Conservation (phyloP, 2,113 vertebrate genomes). For the Sminthopsis crassicaudata region DNA sequence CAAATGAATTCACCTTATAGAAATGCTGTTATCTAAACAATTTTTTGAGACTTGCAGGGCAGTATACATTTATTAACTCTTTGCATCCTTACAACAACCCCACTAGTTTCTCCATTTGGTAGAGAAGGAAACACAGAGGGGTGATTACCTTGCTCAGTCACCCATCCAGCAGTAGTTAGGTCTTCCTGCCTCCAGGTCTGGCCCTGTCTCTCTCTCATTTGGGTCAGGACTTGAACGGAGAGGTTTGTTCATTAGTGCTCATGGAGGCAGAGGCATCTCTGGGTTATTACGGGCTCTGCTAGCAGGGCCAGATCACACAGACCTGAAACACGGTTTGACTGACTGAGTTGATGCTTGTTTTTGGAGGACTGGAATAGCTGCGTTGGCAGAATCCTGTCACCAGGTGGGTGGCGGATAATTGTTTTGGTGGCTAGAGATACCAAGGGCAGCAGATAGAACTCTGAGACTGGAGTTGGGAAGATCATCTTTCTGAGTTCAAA, state of each 20-base stretch:
- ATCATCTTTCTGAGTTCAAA: neutral
- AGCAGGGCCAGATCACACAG: neutral
- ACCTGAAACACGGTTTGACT: neutral
- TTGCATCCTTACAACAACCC: neutral
- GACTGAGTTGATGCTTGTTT: neutral
- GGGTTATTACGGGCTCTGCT: neutral
- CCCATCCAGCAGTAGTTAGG: neutral
- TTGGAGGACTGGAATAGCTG: neutral
- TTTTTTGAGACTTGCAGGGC: neutral
- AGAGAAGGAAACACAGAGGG: neutral
- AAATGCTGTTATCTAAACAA: neutral
- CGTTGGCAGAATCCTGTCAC: neutral
- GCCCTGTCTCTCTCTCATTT: neutral
- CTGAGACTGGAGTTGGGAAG: neutral
- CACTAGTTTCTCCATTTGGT: neutral
- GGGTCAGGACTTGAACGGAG: neutral
- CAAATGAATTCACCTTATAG: neutral
- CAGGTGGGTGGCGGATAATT: neutral
- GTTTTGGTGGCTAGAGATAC: neutral
- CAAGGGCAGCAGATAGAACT: neutral
- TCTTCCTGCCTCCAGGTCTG: neutral
- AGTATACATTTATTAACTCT: neutral
- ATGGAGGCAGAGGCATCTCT: neutral
- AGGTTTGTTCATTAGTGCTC: neutral
- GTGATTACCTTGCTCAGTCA: neutral